Conservation (phyloP, 92 coral and sea anemone genomes). For the Actinostola sp. region DNA sequence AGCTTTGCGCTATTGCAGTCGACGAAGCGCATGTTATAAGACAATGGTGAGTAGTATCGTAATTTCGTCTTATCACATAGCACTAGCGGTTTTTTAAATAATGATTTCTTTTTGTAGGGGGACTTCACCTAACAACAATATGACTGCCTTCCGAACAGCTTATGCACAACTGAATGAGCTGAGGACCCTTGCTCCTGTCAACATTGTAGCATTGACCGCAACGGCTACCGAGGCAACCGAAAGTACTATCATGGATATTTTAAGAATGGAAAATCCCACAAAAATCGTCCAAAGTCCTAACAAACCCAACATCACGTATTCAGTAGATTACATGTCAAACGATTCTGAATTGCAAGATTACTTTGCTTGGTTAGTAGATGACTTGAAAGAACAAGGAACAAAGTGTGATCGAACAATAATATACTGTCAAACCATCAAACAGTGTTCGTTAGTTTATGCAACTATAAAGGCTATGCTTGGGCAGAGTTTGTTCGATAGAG, state of each 20-base stretch:
- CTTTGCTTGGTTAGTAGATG: slow-evolving; percentile 44
- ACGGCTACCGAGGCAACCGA: slow-evolving; percentile 34
- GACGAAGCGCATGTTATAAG: too few relatives aligned
- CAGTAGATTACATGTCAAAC: slow-evolving; percentile 49
- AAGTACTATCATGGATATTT: slow-evolving; percentile 16
- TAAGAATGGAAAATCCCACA: slow-evolving; percentile 28
- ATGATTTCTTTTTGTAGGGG: too few relatives aligned
- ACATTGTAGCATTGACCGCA: slow-evolving; percentile 32
- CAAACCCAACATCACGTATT: slow-evolving; percentile 35
- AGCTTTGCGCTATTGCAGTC: too few relatives aligned
- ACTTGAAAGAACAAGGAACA: slow-evolving; percentile 17
- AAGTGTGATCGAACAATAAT: slow-evolving; percentile 36
- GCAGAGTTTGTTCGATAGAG: neutral
- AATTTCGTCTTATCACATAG: too few relatives aligned
- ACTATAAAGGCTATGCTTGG: neutral
- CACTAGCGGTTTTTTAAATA: too few relatives aligned
- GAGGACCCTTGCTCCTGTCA: slow-evolving; percentile 18
- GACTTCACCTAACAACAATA: slow-evolving; percentile 34
- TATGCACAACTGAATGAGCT: slow-evolving; percentile 29
- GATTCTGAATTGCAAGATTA: slow-evolving; percentile 45
- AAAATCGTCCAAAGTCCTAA: slow-evolving; percentile 45
- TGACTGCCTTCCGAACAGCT: slow-evolving; percentile 18
- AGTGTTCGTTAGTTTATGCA: neutral
- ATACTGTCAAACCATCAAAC: neutral
- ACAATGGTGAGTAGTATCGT: too few relatives aligned